These are phyloP conservation scores for Branchellion lobata DNA, from an alignment of 2,888 invertebrate genomes.

Conservation along the genomic window DNA sequence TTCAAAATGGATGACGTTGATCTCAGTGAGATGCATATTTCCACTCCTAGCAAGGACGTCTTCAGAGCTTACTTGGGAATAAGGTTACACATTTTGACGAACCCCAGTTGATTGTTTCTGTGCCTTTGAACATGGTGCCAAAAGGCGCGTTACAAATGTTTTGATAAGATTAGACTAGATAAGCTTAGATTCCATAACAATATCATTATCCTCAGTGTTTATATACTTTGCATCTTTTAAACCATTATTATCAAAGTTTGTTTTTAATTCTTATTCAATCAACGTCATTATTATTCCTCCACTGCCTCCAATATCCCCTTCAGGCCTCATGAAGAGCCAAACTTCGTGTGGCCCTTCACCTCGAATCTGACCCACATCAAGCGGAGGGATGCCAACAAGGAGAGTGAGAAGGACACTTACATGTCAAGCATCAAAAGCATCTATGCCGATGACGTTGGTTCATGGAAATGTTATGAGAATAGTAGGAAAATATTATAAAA, in stretches of 20 bases:
- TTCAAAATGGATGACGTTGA: not conserved
- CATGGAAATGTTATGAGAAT: too few species aligned
- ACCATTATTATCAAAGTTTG: too few species aligned
- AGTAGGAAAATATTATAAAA: too few species aligned
- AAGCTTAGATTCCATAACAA: too few species aligned
- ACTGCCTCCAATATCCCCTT: too few species aligned
- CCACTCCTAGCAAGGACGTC: not conserved
- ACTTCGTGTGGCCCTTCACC: constrained; percentile 36
- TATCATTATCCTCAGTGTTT: too few species aligned
- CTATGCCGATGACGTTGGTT: constrained; percentile 41
- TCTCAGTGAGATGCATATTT: not conserved
- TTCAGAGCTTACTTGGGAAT: constrained; percentile 3
- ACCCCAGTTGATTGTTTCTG: not conserved
- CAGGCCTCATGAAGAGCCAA: constrained; percentile 33
- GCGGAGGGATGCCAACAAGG: constrained; percentile 33
- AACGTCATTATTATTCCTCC: too few species aligned
- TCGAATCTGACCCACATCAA: constrained; percentile 10
- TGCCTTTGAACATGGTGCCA: too few species aligned
- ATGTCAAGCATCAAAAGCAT: constrained; percentile 1
- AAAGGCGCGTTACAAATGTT: too few species aligned
- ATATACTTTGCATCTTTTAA: too few species aligned
- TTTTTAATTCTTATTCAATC: too few species aligned
- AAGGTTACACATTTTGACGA: not conserved
- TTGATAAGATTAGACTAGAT: too few species aligned
- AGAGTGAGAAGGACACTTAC: constrained; percentile 26